Base-by-base conservation (phyloP, 37 sponge, comb jelly and placozoan genomes). In the Geodia barretti region DNA sequence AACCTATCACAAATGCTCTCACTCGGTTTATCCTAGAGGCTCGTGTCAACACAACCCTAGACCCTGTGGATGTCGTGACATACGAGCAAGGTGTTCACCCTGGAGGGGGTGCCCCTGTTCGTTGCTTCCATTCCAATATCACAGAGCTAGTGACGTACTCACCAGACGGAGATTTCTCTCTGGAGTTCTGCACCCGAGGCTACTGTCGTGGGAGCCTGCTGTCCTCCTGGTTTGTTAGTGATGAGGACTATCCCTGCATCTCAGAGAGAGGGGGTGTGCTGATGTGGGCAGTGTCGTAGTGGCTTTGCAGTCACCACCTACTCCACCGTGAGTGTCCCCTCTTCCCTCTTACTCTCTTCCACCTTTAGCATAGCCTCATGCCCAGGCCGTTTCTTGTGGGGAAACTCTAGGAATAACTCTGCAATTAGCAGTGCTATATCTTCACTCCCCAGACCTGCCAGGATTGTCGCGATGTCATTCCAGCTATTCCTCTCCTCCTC, bases 221-320 rank as follows among this genome's bases (percentile, higher is more conserved):
- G 28, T 32, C 70, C 4, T 42, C 28, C 24, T 92, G 93, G 93
- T 43, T 42, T 39, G 28, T 84, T n/a, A 68, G 79, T 0, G 69
- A 88, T 77, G 74, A 68, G 54, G 60, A 70, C 29, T 84, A 41
- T 38, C 93, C 91, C 9, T 94, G 95, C 73, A 68, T 68, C 1
- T 85, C 73, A 39, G 84, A 84, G 60, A 79, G 95, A 34, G 47
- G 85, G 74, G 95, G 95, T 19, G 37, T 65, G 4, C 74, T 94
- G 38, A n/a, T 94, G 95, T 79, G 95, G 95, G 0, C 81, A 87
- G 63, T 94, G 95, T 66, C 87, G 74, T 62, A 69, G 72, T n/a
- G 95, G 92, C 3, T 81, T 61, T 79, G 91, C 95, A 4, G 74
- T 84, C 21, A 91, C 92, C 64, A 75, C 85, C 1, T 83, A 78